Evolutionary conservation across 2,888 invertebrate species (phyloP).

Genomic region (Timandra comae): DNA sequence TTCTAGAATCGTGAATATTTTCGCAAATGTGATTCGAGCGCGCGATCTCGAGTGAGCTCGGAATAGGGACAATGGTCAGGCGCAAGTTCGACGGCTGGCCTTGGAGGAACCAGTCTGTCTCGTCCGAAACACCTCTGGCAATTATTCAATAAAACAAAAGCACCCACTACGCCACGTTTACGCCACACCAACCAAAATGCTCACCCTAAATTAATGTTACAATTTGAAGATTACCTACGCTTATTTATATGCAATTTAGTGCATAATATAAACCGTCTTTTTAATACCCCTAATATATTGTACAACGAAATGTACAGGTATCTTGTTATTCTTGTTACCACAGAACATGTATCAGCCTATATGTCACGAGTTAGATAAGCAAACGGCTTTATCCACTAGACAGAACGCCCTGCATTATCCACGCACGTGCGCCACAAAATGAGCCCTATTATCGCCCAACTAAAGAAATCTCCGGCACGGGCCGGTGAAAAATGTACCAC

Average conservation of each 20-base stretch:
- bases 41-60: conserved; percentile 26
- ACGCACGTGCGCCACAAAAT: conserved; percentile 67
- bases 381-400: conserved; percentile 26
- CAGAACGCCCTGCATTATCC: conserved; percentile 45
- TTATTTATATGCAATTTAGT: too few relatives aligned
- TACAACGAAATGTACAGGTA: too few relatives aligned
- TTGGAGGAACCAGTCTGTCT: conserved; percentile 71
- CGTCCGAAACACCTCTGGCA: conserved; percentile 73
- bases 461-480: conserved; percentile 58
- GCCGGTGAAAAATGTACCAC: conserved; percentile 70
- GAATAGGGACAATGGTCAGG: conserved; percentile 49
- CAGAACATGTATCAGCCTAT: conserved; percentile 11
- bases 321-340: conserved; percentile 1
- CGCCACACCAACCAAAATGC: conserved; percentile 57
- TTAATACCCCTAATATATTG: too few relatives aligned
- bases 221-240: conserved; percentile 39
- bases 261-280: too few relatives aligned
- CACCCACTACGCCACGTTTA: conserved; percentile 57
- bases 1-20: conserved; percentile 8
- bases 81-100: conserved; percentile 72
- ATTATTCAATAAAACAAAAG: conserved; percentile 77
- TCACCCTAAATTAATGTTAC: conserved; percentile 48
- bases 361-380: conserved; percentile 30
- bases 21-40: conserved; percentile 11
- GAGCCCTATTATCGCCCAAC: conserved; percentile 53